Evolutionary conservation across 64 coral and sea anemone species (phyloP).

Genomic region (Astreopora myriophthalma): DNA sequence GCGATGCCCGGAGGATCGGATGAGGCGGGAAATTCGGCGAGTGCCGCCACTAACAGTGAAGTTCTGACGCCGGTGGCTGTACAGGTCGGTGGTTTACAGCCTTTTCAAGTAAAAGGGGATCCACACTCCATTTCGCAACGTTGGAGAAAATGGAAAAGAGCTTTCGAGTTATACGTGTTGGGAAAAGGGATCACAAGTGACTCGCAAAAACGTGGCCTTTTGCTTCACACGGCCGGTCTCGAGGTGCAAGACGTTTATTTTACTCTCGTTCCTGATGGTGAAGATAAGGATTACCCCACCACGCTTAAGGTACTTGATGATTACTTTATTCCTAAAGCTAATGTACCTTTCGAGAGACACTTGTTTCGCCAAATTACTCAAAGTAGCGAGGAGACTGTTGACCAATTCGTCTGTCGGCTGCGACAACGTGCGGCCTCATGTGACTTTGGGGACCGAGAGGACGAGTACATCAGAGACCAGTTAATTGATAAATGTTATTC

Average conservation of each 20-base stretch:
- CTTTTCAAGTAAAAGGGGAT: constrained; percentile 5
- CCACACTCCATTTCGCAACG: not conserved
- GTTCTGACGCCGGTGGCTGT: not conserved
- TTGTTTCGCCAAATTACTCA: constrained; percentile 57
- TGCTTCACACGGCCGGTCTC: not conserved
- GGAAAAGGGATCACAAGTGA: constrained; percentile 36
- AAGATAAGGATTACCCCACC: not conserved
- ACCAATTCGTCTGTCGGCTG: constrained; percentile 62
- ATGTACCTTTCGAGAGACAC: constrained; percentile 54
- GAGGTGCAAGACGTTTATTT: constrained; percentile 38
- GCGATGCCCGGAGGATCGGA: no score
- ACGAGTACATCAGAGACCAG: not conserved
- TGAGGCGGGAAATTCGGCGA: not conserved
- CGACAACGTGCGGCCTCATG: constrained; percentile 39
- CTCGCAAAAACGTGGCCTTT: not conserved
- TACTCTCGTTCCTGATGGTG: constrained; percentile 19
- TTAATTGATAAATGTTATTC: not conserved
- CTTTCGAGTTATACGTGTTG: constrained; percentile 27
- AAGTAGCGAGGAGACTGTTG: constrained; percentile 38
- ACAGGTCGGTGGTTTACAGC: not conserved
- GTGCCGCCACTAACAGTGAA: not conserved
- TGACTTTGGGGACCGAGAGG: not conserved
- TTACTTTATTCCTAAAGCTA: constrained; percentile 57
- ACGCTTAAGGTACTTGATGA: constrained; percentile 28
- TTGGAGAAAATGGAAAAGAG: constrained; percentile 44